Base-by-base conservation (phyloP, 2,888 invertebrate species). In the Heliconius hortense region DNA sequence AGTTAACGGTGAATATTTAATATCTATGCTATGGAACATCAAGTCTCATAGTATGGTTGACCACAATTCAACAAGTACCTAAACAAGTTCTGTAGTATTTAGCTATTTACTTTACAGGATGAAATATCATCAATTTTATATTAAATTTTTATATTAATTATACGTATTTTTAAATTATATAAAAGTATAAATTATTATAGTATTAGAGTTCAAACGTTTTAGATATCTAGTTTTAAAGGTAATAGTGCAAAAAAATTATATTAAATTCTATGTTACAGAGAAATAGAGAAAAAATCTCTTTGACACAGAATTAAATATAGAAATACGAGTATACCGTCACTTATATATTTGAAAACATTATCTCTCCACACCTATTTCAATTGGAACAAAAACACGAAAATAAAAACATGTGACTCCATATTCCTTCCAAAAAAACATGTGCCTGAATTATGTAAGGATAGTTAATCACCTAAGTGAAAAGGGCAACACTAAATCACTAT, bases 1-100 rank as follows among this genome's bases (percentile, higher is more conserved):
- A 69, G 53, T 69, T 26, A 35, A 64, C 64, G 53, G 31, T 69
- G 68, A 69, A 69, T 69, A 69, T 48, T 69, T 69, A 69, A 69
- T 68, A 28, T 31, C 28, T n/a, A n/a, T 28, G 21, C 68, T 31
- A 53, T 39, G n/a, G 31, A 68, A 53, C 53, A 53, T 31, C 53
- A n/a, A 28, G 68, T 7, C 11, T n/a, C n/a, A n/a, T n/a, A n/a
- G n/a, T n/a, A n/a, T n/a, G n/a, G n/a, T n/a, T n/a, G n/a, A n/a
- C n/a, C n/a, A n/a, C n/a, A n/a, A n/a, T n/a, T n/a, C n/a, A n/a
- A n/a, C n/a, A n/a, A n/a, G n/a, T n/a, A n/a, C 13, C 39, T 24
- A 53, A 69, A 31, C 53, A 31, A 69, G 53, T 53, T 53, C 53
- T 68, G 1, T n/a, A n/a, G 68, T 48, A n/a, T 56, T 35, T 56